Base-by-base conservation (phyloP, 2,797 vertebrate genomes). In the Clarias fuscus region DNA sequence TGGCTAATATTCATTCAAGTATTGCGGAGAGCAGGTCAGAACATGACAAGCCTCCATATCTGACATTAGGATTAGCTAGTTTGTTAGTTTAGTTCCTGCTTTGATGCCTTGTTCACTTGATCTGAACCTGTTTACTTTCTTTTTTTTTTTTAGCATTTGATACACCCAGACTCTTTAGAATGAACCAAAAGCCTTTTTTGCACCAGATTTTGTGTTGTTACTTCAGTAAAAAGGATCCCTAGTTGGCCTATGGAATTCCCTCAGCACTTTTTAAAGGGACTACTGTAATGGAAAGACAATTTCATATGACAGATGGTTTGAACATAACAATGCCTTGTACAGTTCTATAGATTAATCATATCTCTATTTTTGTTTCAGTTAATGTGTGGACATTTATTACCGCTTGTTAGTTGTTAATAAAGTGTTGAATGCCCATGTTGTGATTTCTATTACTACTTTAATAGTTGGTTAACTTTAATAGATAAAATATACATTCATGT, bases 351-450 rank as follows among this genome's bases (percentile, higher is more conserved):
- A 88, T 90, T 91, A 92, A 93, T 93, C 90, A 92, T 91, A 93
- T 92, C 91, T 92, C 90, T 92, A 90, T 91, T 90, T 91, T 93
- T 89, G 86, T 90, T 92, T 92, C 70, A 80, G 89, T 91, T 91
- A 89, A 90, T 84, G 85, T 89, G 91, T 93, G 91, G 88, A 91
- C 91, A 87, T 93, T 94, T 93, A 92, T 90, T 72, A 90, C 91
- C 90, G 88, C 91, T 87, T 90, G 93, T 91, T 95, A 94, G 92
- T 96, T 95, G 92, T 96, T 94, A 96, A 96, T 96, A 96, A 96
- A 93, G 90, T 95, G 92, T 95, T 91, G 92, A 95, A 95, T 88
- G 88, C 88, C 93, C 93, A 93, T 90, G 84, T 61, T 30, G 84
- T 75, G 71, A 37, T 86, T 80, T 87, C 27, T 67, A 37, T 4